Evolutionary conservation across 2,797 vertebrate genomes (phyloP), one percentile per base, ranked within the genome.

Genomic region (Rhadinocentrus ornatus): DNA sequence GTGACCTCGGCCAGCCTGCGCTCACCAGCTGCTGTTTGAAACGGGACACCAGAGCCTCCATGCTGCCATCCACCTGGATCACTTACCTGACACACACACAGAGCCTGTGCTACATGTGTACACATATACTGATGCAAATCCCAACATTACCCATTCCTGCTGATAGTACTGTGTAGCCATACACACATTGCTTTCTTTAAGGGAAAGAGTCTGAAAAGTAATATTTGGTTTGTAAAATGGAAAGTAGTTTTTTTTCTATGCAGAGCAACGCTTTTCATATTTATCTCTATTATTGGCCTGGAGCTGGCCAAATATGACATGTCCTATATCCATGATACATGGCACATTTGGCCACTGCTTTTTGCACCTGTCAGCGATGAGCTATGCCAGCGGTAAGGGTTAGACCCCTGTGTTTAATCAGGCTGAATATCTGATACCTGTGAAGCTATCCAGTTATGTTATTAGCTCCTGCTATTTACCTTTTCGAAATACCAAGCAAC

Each of bases 11-110:
- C 79, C 67, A 15, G 70, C 76, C 78, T 64, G 66, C 83, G 87
- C 89, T 92, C 85, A 35, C 91, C 94, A 93, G 92, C 94, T 94
- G 93, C 88, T 81, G 86, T 80, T 70, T 89, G 94, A 91, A 92
- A 94, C 66, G 26, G 72, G 91, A 94, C 88, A 90, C 90, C 73
- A 3, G 0, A 73, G 75, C 66, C 77, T 78, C 80, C 72, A 60
- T 20, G 57, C 79, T 62, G 70, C 75, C 69, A 57, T 88, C 78
- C 89, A 92, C 92, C 91, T 91, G 89, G 86, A 92, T 88, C 79
- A 39, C 73, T 88, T 89, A 93, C 91, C 89, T 93, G 85, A 82
- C 65, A 66, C 74, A 67, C 75, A 84, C 31, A 62, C 55, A 50
- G 24, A 4, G 31, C 13, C 52, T 39, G 5, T 39, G 69, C 64